Evolutionary conservation across 1,140 invertebrate species (phyloP), one percentile per base, ranked within the genome.

Genomic region (Drosophila bipectinata): DNA sequence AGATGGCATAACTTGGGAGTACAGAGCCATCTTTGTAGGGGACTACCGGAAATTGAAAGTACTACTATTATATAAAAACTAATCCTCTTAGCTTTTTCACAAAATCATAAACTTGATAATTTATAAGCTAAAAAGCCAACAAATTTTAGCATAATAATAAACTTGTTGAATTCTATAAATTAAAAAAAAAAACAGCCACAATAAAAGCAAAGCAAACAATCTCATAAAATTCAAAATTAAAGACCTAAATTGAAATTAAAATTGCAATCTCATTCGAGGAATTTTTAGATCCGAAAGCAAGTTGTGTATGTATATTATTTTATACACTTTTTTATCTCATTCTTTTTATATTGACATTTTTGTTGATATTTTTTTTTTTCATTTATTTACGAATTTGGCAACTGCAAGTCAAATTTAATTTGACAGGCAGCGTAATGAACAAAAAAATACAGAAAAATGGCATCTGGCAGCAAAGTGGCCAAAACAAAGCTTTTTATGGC

Each of bases 401-500:
- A 88, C 75, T 76, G 66, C 79, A 79, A 69, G 57, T 87, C 69
- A 87, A 84, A 72, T 76, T 81, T 76, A 85, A 85, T 87, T 85
- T 85, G 82, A 87, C 82, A 85, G 68, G 28, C 56, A 30, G 58
- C 79, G 75, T 78, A 83, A 83, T 83, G 79, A 83, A 71, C 71
- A 58, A 57, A 55, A 56, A 62, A 52, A 37, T 18, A 57, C 28
- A 60, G 6, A 55, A 82, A 82, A 75, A 60, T 80, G 67, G 52
- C 81, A 84, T 58, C 60, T 72, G 59, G 72, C 74, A 78, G 52
- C 47, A 39, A 54, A 66, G 54, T 75, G 72, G 72, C 53, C 54
- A 66, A 53, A 87, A 78, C 79, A 82, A 85, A 75, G 81, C 81
- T 85, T 78, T 87, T 87, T 85, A 85, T 85, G 82, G 81, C 74